Evolutionary conservation across 2,888 invertebrate species (phyloP).

Genomic region (Fragum whitleyi): DNA sequence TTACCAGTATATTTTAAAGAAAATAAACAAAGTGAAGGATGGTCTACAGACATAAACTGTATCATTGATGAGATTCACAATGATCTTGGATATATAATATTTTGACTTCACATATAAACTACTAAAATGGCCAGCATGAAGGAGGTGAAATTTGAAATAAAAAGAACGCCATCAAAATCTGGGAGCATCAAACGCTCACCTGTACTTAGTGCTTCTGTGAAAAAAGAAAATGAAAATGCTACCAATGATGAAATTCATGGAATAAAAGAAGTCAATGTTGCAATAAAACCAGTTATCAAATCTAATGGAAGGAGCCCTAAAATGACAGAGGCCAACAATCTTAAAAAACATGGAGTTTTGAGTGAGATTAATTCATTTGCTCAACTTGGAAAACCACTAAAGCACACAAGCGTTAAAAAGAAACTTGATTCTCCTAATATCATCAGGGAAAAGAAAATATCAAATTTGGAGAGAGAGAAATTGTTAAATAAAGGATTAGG

Average conservation of each 20-base stretch:
- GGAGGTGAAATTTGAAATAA: conserved; percentile 50
- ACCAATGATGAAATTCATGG: conserved; percentile 7
- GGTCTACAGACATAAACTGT: too few species aligned
- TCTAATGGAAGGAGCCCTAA: not conserved
- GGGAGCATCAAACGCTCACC: conserved; percentile 19
- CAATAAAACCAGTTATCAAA: conserved; percentile 12
- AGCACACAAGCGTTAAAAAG: conserved; percentile 19
- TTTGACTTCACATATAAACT: too few species aligned
- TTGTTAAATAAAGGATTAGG: conserved; percentile 31
- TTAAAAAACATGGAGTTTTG: conserved; percentile 12
- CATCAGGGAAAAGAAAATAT: conserved; percentile 39
- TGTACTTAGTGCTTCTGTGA: not conserved
- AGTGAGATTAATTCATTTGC: conserved; percentile 18
- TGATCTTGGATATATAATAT: too few species aligned
- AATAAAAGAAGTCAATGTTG: conserved; percentile 5
- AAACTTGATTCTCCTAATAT: conserved; percentile 21
- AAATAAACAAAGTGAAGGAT: too few species aligned
- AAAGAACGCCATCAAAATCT: conserved; percentile 32
- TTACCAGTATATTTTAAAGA: too few species aligned
- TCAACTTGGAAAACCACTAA: conserved; percentile 5
- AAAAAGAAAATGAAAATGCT: conserved; percentile 13
- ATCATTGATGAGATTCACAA: too few species aligned
- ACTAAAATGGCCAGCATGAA: conserved; percentile 32
- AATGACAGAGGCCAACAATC: conserved; percentile 2
- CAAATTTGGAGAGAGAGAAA: conserved; percentile 42